Percentiles rank a stretch among this genome's conserved stretches.
phyloP scores from a whole-genome alignment of 2,113 vertebrate species.

The Gobius niger region DNA sequence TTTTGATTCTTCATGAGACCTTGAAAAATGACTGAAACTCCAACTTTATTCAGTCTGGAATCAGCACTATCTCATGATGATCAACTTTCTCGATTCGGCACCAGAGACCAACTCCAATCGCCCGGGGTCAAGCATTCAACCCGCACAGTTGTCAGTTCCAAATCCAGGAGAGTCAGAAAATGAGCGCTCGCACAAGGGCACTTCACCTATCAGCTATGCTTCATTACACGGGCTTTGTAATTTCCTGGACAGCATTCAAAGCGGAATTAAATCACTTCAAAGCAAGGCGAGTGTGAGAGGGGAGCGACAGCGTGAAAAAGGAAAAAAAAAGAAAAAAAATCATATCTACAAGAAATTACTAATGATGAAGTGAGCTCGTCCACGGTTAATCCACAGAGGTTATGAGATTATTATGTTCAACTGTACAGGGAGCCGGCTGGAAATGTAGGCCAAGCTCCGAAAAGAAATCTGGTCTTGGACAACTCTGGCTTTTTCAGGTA shows the following conservation, averaged over 20 bases:
- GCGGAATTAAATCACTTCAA: slow-evolving; percentile 56
- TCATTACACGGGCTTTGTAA: slow-evolving; percentile 57
- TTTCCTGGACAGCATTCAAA: slow-evolving; percentile 53
- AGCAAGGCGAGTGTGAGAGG: slow-evolving; percentile 32
- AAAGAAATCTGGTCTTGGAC: slow-evolving; percentile 24
- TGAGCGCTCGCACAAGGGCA: slow-evolving; percentile 41
- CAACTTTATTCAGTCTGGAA: neutral
- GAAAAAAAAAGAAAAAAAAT: neutral
- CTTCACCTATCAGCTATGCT: slow-evolving; percentile 54
- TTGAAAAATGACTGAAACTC: slow-evolving; percentile 9
- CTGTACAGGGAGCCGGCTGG: slow-evolving; percentile 29
- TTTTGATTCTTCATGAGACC: neutral
- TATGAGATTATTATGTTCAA: slow-evolving; percentile 61
- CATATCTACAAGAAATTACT: slow-evolving; percentile 38
- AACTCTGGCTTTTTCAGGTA: neutral
- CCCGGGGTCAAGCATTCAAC: slow-evolving; percentile 29
- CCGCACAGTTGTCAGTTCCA: slow-evolving; percentile 21
- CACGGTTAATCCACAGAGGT: slow-evolving; percentile 56
- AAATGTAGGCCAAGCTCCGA: slow-evolving; percentile 58
- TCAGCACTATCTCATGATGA: slow-evolving; percentile 12
- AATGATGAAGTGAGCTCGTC: slow-evolving; percentile 40
- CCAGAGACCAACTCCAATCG: slow-evolving; percentile 20
- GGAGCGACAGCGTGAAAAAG: neutral
- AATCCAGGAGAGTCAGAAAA: slow-evolving; percentile 44
- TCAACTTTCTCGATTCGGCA: slow-evolving; percentile 19